phyloP scores from a whole-genome alignment of 2,113 vertebrate species.

The Gallinago jamesoni region DNA sequence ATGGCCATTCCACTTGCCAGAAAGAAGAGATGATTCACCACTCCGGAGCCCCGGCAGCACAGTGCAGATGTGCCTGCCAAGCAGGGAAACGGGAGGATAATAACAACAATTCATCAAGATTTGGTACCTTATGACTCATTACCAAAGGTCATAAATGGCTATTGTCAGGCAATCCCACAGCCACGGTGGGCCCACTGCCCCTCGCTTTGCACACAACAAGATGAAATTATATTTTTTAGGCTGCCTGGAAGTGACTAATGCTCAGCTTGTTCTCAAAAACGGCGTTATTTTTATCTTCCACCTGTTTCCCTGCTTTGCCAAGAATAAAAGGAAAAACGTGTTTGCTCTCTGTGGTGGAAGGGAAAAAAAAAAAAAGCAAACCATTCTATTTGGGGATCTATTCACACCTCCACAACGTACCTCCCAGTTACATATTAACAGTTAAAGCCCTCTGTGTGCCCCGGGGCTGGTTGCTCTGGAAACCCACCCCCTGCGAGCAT shows the following conservation, averaged over 20 bases:
- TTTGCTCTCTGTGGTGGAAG: not conserved
- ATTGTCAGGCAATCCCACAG: not conserved
- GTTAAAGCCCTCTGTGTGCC: not conserved
- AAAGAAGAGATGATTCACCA: not conserved
- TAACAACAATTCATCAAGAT: not conserved
- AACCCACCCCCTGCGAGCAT: accelerated
- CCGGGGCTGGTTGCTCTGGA: not conserved
- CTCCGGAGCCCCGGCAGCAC: not conserved
- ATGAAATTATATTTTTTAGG: not conserved
- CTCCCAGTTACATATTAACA: not conserved
- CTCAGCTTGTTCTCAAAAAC: not conserved
- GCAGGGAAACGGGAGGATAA: not conserved
- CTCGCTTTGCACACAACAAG: not conserved
- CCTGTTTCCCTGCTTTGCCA: conserved; percentile 1
- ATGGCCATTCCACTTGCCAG: not conserved
- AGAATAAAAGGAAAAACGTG: not conserved
- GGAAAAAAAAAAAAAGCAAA: not conserved
- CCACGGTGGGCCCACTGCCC: not conserved
- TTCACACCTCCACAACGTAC: not conserved
- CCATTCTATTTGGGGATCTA: not conserved
- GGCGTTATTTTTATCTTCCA: not conserved
- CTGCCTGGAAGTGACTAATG: not conserved
- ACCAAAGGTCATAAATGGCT: not conserved
- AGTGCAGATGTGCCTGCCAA: not conserved
- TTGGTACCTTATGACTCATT: not conserved